Evolutionary conservation across 2,888 invertebrate genomes (phyloP).

Genomic region (Gastrophysa polygoni): DNA sequence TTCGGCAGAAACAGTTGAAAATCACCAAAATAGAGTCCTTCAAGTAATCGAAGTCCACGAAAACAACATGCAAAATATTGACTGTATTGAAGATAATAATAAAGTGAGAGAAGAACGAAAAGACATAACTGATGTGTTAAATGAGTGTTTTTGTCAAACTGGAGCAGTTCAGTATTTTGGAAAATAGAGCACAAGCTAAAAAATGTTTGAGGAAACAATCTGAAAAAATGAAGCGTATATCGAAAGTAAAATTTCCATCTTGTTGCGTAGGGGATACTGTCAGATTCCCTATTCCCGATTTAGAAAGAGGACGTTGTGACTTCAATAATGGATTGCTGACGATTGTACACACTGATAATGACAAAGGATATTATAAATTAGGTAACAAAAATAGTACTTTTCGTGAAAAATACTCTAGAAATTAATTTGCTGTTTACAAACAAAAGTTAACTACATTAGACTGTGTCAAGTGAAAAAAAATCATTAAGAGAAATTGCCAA

Average conservation of each 20-base stretch:
- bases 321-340: slow-evolving; percentile 28
- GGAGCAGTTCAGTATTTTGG: neutral
- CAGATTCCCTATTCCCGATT: slow-evolving; percentile 38
- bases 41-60: too few relatives aligned
- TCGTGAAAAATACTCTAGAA: slow-evolving; percentile 35
- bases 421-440: slow-evolving; percentile 35
- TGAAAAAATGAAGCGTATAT: slow-evolving; percentile 28
- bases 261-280: slow-evolving; percentile 39
- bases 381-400: slow-evolving; percentile 15
- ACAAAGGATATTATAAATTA: slow-evolving; percentile 28
- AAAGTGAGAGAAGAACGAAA: slow-evolving; percentile 14
- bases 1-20: too few relatives aligned
- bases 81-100: slow-evolving; percentile 16
- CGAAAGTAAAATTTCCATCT: slow-evolving; percentile 31
- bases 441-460: slow-evolving; percentile 34
- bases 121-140: too few relatives aligned
- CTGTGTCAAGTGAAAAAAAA: slow-evolving; percentile 34
- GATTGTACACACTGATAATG: slow-evolving; percentile 27
- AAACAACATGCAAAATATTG: slow-evolving; percentile 17
- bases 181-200: slow-evolving; percentile 25
- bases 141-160: too few relatives aligned
- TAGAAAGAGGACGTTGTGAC: slow-evolving; percentile 38
- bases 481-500: too few relatives aligned
- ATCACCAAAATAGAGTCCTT: too few relatives aligned
- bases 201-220: slow-evolving; percentile 25